Evolutionary conservation across 2,797 vertebrate species (phyloP).

Genomic region (Anabas testudineus): DNA sequence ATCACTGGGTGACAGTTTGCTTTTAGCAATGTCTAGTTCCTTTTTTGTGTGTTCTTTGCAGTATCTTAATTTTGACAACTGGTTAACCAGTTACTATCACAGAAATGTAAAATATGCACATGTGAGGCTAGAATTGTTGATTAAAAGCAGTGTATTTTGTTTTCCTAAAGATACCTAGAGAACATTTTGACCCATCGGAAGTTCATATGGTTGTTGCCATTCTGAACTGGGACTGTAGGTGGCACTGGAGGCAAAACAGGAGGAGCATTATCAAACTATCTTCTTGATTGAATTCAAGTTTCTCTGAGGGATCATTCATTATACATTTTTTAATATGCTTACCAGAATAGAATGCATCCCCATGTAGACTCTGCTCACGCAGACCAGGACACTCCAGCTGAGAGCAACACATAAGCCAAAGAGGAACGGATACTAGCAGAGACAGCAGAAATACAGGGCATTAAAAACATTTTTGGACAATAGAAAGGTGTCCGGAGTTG

Average conservation of each 20-base stretch:
- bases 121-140: neutral
- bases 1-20: no score
- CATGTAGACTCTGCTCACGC: slow-evolving; percentile 98
- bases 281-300: neutral
- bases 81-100: no score
- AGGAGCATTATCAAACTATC: no score
- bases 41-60: neutral
- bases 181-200: no score
- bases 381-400: slow-evolving; percentile 95
- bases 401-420: slow-evolving; percentile 90
- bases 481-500: neutral
- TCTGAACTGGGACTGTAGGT: neutral
- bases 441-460: slow-evolving; percentile 12
- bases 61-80: no score
- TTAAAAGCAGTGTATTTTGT: neutral
- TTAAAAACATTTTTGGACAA: neutral
- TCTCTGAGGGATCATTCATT: slow-evolving; percentile 7
- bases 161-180: neutral
- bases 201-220: neutral
- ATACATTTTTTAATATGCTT: slow-evolving; percentile 55
- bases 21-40: no score
- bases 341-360: slow-evolving; percentile 99
- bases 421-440: slow-evolving; percentile 89
- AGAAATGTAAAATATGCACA: neutral
- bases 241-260: neutral